Percentiles rank a stretch among this genome's conserved stretches.
Conservation (phyloP, 1,140 invertebrate genomes). For the Bemisia tabaci region DNA sequence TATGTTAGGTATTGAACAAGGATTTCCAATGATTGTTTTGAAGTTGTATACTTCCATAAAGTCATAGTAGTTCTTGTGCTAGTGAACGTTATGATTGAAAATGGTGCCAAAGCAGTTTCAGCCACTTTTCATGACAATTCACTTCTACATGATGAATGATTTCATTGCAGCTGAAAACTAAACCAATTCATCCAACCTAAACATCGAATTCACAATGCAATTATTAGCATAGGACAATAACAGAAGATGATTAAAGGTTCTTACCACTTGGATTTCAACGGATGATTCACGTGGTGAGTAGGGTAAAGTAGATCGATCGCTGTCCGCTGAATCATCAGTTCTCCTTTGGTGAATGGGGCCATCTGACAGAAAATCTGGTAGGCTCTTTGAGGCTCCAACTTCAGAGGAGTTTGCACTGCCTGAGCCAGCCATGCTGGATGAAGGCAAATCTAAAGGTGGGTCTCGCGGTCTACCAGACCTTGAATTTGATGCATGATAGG, state of each 20-base stretch:
- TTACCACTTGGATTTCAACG: background rate
- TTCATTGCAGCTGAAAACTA: too few relatives aligned
- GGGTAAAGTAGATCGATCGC: background rate
- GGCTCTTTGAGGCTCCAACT: slow-evolving; percentile 37
- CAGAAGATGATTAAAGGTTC: background rate
- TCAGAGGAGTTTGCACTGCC: slow-evolving; percentile 17
- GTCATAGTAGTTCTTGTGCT: too few relatives aligned
- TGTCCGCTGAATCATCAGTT: background rate
- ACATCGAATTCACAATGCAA: too few relatives aligned
- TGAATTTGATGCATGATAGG: slow-evolving; percentile 16
- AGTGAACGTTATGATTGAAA: too few relatives aligned
- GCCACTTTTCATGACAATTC: too few relatives aligned
- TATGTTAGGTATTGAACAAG: too few relatives aligned
- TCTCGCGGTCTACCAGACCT: slow-evolving; percentile 7
- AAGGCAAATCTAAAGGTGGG: slow-evolving; percentile 28
- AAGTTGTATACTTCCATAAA: too few relatives aligned
- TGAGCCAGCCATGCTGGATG: slow-evolving; percentile 17
- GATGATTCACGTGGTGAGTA: background rate
- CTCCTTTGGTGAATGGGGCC: slow-evolving; percentile 37
- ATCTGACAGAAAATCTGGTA: slow-evolving; percentile 58
- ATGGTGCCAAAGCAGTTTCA: too few relatives aligned
- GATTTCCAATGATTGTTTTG: too few relatives aligned
- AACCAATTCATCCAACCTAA: too few relatives aligned
- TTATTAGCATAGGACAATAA: too few relatives aligned
- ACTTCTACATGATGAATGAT: too few relatives aligned